Base-by-base conservation (phyloP, 2,113 vertebrate species). In the Platycercus adscitus region DNA sequence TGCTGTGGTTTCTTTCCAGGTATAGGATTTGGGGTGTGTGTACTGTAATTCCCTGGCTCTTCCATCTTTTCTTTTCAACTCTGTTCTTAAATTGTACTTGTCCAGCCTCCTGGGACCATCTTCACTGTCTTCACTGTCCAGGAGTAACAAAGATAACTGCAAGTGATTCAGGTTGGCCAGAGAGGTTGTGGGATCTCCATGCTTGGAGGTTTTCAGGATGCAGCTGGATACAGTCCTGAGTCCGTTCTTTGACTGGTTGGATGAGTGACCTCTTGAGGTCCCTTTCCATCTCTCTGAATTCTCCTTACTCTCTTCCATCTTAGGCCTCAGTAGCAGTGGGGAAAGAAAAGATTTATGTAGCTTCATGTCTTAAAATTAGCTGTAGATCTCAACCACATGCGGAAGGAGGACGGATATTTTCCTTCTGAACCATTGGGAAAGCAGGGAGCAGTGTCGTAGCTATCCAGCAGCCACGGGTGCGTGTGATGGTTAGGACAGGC, bases 391-490 rank as follows among this genome's bases (percentile, higher is more conserved):
- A 33, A 2, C 39, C 71, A 46, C 5, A 0, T 35, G 24, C 71
- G 70, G 25, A 33, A 58, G 10, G 61, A 81, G 43, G 16, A 13
- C 50, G 31, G 26, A 20, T 53, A 3, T 8, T 1, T 60, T 50
- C 29, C 56, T 43, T 39, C 43, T 18, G n/a, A 69, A 61, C 13
- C 11, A 1, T 2, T 61, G 58, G 35, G 58, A 73, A 76, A 43
- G 10, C 13, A 6, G 28, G 2, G 17, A 29, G 50, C 2, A 0
- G 19, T 53, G 21, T 46, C 0, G 0, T 21, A 37, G 63, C 50
- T 46, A 20, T 75, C 44, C 68, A 47, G 37, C 43, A 64, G 44
- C 29, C 26, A 0, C 14, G 55, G 29, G 52, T 17, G 31, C 25
- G 5, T 76, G 43, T 21, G n/a, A 7, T 65, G 16, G 29, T 56